phyloP scores from a whole-genome alignment of 2,113 vertebrate species.

The Barbus barbus region DNA sequence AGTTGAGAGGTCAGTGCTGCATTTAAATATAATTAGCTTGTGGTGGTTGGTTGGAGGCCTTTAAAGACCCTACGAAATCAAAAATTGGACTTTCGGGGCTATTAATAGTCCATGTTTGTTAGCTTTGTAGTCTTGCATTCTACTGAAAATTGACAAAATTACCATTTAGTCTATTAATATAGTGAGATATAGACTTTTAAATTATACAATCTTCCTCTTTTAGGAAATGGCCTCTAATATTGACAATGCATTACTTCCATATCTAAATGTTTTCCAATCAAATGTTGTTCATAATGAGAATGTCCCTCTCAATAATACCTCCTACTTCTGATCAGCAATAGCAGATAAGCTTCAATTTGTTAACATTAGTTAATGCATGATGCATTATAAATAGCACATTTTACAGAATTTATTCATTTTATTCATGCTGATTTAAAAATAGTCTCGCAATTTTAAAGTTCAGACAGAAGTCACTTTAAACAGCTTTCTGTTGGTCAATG shows the following conservation, averaged over 20 bases:
- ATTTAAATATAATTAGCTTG: conserved; percentile 43
- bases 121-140: background rate
- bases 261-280: background rate
- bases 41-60: conserved; percentile 31
- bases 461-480: background rate
- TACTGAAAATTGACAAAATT: background rate
- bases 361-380: background rate
- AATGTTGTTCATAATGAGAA: background rate
- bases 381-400: background rate
- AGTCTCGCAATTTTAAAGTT: background rate
- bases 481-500: background rate
- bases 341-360: background rate
- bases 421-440: background rate
- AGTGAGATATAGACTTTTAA: background rate
- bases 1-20: conserved; percentile 51
- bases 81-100: too few species aligned
- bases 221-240: background rate
- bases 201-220: background rate
- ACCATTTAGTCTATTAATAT: background rate
- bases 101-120: too few species aligned
- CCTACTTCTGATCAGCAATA: background rate
- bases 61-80: background rate
- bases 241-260: background rate
- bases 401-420: background rate
- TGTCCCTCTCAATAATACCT: background rate